Evolutionary conservation across 2,113 vertebrate species (phyloP), one percentile per base, ranked within the genome.

Genomic region (Halichoeres trimaculatus): DNA sequence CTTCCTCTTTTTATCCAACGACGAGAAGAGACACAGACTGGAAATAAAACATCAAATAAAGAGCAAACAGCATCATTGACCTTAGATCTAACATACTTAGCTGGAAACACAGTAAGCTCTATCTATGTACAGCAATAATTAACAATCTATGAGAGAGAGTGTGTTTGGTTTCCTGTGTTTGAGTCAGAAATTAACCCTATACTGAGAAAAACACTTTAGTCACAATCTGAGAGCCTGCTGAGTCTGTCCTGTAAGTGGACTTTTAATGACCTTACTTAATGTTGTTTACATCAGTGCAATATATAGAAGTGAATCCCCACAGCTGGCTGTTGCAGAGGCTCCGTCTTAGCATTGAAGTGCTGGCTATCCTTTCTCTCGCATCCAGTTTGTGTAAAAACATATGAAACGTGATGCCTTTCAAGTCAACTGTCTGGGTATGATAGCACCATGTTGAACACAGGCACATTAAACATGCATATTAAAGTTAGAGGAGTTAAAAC

Each of bases 211-310:
- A 45, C 14, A 48, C 8, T 83, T 84, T 85, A 78, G 78, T 88
- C 55, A 60, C 55, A 60, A 74, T 22, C 43, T 53, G 34, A 80
- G 62, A 81, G 57, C 13, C 7, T 57, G 66, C 48, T 60, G 35
- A 34, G 10, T 12, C 66, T 43, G 65, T 10, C 63, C 48, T 34
- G 24, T 56, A 38, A 34, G 30, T 67, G 45, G 40, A 47, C 38
- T 38, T 59, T 43, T 5, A 45, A 7, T 45, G 17, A 30, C n/a
- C n/a, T 43, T 43, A 43, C 14, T 19, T 20, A 48, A 60, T 71
- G 2, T 59, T 66, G 40, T 75, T 80, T 43, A 76, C 48, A 80
- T 93, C 92, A 93, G 92, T 92, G 91, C 90, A 93, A 87, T 88
- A 88, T 67, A 76, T 30, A 66, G 63, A 34, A 70, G 59, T 66